Evolutionary conservation across 2,888 invertebrate species (phyloP).

Genomic region (Xylophagus ater): DNA sequence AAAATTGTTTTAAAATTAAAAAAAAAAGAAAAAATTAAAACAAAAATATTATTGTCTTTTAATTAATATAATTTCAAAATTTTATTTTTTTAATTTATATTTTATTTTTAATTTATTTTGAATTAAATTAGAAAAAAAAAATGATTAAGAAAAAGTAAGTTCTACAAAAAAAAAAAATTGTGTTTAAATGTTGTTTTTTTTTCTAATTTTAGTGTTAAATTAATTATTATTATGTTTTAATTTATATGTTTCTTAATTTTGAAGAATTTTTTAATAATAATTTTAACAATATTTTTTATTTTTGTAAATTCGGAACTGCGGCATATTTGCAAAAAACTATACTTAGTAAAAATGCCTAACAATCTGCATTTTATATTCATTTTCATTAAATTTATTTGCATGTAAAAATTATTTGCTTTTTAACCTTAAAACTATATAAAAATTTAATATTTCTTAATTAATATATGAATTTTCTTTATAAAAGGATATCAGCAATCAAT

Average conservation of each 20-base stretch:
- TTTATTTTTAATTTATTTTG: background rate
- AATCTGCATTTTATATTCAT: background rate
- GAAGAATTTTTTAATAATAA: background rate
- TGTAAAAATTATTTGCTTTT: background rate
- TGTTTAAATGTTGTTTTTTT: background rate
- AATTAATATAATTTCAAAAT: background rate
- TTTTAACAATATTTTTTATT: background rate
- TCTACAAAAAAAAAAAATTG: conserved; percentile 2
- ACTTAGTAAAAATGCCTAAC: background rate
- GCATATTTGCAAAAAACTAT: background rate
- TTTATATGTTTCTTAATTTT: background rate
- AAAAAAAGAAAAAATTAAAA: conserved; percentile 12
- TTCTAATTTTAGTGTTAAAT: background rate
- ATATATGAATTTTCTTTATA: conserved; percentile 7
- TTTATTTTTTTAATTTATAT: background rate
- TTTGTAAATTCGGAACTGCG: too few relatives aligned
- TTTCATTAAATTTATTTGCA: background rate
- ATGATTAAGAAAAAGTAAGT: conserved; percentile 1
- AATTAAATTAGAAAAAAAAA: conserved; percentile 10
- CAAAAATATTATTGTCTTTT: background rate
- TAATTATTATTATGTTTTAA: background rate
- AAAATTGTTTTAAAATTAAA: conserved; percentile 6
- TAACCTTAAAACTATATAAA: background rate
- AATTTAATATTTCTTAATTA: background rate
- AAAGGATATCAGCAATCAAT: conserved; percentile 20